A percentile compares a stretch with the other conserved stretches of the same genome.
phyloP scores from a whole-genome alignment of 2,797 vertebrate genomes.

The Todus mexicanus region DNA sequence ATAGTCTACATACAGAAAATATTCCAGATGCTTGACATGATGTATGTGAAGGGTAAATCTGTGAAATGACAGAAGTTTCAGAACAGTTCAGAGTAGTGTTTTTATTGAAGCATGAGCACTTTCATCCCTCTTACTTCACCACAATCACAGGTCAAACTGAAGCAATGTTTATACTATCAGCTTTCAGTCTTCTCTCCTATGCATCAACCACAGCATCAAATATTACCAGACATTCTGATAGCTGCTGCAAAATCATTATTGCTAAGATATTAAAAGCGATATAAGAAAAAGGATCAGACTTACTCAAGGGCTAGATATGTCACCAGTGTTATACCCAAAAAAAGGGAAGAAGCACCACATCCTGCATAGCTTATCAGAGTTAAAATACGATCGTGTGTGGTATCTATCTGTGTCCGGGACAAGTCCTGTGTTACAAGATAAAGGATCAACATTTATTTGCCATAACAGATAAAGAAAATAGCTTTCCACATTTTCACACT shows the following conservation, averaged over 20 bases:
- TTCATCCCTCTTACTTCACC: background rate
- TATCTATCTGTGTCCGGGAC: conserved; percentile 58
- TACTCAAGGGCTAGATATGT: conserved; percentile 85
- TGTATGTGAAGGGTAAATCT: background rate
- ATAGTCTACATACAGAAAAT: background rate
- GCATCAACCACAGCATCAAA: background rate
- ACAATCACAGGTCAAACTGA: background rate
- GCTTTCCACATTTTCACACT: background rate
- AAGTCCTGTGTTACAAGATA: conserved; percentile 77
- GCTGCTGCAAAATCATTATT: background rate
- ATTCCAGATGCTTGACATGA: background rate
- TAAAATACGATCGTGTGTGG: conserved; percentile 71
- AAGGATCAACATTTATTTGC: background rate
- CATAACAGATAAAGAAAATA: background rate
- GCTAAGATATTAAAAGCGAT: background rate
- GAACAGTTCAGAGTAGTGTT: background rate
- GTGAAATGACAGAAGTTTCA: background rate
- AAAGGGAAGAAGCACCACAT: conserved; percentile 86
- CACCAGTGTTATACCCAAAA: conserved; percentile 84
- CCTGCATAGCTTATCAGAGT: conserved; percentile 82
- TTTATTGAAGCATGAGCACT: background rate
- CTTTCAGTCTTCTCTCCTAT: background rate
- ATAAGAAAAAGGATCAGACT: conserved; percentile 60
- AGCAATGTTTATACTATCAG: background rate
- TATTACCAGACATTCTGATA: background rate